phyloP scores from a whole-genome alignment of 2,797 vertebrate species.

The Echiichthys vipera region DNA sequence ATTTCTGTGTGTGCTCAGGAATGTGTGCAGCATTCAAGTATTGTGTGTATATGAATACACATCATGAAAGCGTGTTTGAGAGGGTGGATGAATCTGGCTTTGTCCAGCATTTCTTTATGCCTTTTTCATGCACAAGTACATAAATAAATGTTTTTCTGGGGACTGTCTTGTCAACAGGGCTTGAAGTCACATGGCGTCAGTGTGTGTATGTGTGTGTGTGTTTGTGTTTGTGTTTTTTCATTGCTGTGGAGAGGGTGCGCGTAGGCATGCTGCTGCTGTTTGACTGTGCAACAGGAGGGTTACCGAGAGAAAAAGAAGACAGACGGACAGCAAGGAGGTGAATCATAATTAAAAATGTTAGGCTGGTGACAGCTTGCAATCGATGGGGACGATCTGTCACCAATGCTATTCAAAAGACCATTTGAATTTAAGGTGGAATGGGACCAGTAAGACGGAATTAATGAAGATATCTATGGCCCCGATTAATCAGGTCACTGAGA shows the following conservation, averaged over 20 bases:
- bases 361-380: constrained; percentile 80
- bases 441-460: constrained; percentile 75
- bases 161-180: constrained; percentile 48
- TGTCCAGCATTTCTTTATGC: background rate
- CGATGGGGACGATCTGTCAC: constrained; percentile 76
- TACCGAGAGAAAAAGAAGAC: constrained; percentile 36
- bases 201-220: too few relatives aligned
- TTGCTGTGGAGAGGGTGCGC: constrained; percentile 2
- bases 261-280: constrained; percentile 8
- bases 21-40: constrained; percentile 13
- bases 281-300: constrained; percentile 30
- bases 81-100: constrained; percentile 35
- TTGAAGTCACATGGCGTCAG: constrained; percentile 36
- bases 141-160: constrained; percentile 28
- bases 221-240: constrained; percentile 29
- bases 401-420: constrained; percentile 74
- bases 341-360: constrained; percentile 85
- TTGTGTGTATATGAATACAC: constrained; percentile 9
- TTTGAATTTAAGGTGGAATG: constrained; percentile 64
- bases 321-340: constrained; percentile 60
- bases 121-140: constrained; percentile 8
- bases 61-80: constrained; percentile 32
- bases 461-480: constrained; percentile 83
- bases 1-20: constrained; percentile 5
- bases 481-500: constrained; percentile 82